Conservation (phyloP, 2,888 invertebrate species). For the Sisyra terminalis region DNA sequence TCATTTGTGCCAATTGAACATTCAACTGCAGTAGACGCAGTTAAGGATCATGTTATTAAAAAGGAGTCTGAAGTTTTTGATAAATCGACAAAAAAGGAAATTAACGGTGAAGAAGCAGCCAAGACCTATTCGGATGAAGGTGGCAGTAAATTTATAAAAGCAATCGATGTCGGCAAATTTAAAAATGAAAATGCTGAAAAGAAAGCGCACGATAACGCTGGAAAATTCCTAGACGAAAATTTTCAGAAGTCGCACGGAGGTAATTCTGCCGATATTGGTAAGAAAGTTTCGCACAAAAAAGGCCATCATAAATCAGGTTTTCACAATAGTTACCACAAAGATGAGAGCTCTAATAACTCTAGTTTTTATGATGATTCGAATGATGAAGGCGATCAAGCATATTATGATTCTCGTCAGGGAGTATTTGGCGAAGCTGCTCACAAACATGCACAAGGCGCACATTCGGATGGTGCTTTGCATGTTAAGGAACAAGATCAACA, state of each 20-base stretch:
- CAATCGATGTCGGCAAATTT: constrained; percentile 20
- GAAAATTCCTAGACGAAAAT: constrained; percentile 15
- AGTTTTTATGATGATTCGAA: constrained; percentile 48
- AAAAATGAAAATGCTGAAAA: constrained; percentile 18
- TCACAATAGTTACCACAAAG: constrained; percentile 51
- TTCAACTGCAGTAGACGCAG: constrained; percentile 14
- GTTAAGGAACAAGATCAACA: constrained; percentile 18
- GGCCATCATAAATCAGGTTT: constrained; percentile 54
- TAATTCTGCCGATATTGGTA: constrained; percentile 17
- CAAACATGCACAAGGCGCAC: constrained; percentile 17
- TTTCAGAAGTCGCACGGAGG: constrained; percentile 21
- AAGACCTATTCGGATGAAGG: constrained; percentile 21
- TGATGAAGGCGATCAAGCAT: constrained; percentile 26
- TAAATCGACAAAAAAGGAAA: constrained; percentile 15
- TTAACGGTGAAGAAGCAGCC: constrained; percentile 18
- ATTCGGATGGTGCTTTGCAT: constrained; percentile 17
- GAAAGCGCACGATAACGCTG: constrained; percentile 16
- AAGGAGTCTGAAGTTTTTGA: constrained; percentile 15
- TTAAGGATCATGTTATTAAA: constrained; percentile 13
- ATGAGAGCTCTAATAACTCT: constrained; percentile 50
- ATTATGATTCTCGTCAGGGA: constrained; percentile 21
- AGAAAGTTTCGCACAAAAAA: constrained; percentile 37
- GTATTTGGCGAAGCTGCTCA: constrained; percentile 18
- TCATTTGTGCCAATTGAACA: constrained; percentile 7
- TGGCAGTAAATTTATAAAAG: constrained; percentile 18